Percentiles rank a stretch among this genome's conserved stretches.
These are phyloP conservation scores for Glaucidium brasilianum DNA, from an alignment of 2,113 vertebrate species.

Conservation along the genomic window DNA sequence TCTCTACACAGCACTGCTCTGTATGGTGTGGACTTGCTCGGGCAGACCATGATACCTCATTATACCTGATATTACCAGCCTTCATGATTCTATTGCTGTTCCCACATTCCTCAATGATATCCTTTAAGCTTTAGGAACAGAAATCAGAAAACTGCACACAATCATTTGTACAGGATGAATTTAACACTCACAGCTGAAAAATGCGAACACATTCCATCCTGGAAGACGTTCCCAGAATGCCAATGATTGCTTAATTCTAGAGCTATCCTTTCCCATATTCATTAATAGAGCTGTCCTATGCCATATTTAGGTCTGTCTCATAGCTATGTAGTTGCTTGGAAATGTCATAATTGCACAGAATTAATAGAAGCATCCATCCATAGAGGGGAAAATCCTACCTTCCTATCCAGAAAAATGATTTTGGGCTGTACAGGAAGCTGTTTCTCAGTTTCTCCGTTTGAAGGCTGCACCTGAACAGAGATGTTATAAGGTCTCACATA, in stretches of 20 bases:
- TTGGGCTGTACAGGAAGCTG: constrained; percentile 67
- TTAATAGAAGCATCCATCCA: background rate
- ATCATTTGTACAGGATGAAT: background rate
- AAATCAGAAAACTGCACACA: background rate
- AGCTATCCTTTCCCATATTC: background rate
- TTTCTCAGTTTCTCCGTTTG: constrained; percentile 67
- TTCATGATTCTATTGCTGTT: background rate
- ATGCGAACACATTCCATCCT: background rate
- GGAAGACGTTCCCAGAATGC: background rate
- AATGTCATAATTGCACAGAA: background rate
- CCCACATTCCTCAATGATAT: background rate
- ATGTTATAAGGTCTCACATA: constrained; percentile 68
- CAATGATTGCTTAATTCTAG: background rate
- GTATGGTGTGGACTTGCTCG: background rate
- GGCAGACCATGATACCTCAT: background rate
- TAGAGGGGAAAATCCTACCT: constrained; percentile 36
- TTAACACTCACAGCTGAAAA: background rate
- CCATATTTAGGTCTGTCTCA: background rate
- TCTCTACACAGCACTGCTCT: background rate
- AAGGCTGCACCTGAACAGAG: constrained; percentile 67
- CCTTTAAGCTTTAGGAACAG: background rate
- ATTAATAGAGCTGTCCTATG: background rate
- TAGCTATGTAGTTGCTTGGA: background rate
- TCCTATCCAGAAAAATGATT: constrained; percentile 71
- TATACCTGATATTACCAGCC: background rate